Evolutionary conservation across 2,797 vertebrate species (phyloP).

Genomic region (Spinus pinus): DNA sequence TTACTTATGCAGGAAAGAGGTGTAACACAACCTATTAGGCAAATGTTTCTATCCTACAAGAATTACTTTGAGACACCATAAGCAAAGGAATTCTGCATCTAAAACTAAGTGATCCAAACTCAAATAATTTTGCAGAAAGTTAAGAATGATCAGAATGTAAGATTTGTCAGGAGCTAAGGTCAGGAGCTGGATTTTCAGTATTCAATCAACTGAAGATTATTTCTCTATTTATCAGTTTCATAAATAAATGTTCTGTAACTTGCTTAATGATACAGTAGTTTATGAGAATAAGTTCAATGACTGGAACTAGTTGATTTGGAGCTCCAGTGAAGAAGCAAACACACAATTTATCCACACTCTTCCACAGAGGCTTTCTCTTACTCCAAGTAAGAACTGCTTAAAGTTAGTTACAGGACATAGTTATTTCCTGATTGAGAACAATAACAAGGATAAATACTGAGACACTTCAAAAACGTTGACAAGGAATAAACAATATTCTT

Average conservation of each 20-base stretch:
- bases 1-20: not conserved
- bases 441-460: not conserved
- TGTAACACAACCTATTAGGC: not conserved
- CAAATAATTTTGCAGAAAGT: not conserved
- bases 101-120: not conserved
- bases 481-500: not conserved
- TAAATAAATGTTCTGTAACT: not conserved
- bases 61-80: not conserved
- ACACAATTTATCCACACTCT: not conserved
- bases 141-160: not conserved
- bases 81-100: not conserved
- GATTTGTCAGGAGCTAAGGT: not conserved
- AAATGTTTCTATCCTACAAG: not conserved
- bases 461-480: not conserved
- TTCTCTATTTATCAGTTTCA: not conserved
- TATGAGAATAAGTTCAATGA: not conserved
- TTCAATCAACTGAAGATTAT: not conserved
- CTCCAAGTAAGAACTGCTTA: not conserved
- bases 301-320: not conserved
- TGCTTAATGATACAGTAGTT: not conserved
- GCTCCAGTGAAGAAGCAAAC: not conserved
- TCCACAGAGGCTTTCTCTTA: not conserved
- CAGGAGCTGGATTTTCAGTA: not conserved
- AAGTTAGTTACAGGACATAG: not conserved
- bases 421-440: not conserved